These are phyloP conservation scores for Dinomys branickii DNA, from an alignment of 2,113 vertebrate species.

Conservation along the genomic window DNA sequence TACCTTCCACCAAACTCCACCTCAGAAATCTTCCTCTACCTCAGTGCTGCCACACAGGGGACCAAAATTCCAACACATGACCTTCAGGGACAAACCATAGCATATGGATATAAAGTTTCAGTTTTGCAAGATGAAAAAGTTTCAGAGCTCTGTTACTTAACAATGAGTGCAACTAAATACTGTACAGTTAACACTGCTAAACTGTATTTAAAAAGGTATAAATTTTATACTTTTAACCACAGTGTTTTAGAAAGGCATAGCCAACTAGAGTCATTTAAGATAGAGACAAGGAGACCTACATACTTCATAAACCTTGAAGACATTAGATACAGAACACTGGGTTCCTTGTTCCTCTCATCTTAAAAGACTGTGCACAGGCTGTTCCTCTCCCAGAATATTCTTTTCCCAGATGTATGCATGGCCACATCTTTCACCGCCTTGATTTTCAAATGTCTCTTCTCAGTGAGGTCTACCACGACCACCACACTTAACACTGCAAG, in stretches of 20 bases:
- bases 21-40: not conserved
- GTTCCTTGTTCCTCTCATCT: not conserved
- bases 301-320: not conserved
- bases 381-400: not conserved
- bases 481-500: not conserved
- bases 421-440: not conserved
- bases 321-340: not conserved
- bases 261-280: not conserved
- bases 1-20: not conserved
- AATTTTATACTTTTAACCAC: constrained; percentile 11
- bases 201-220: not conserved
- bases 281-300: not conserved
- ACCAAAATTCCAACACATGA: not conserved
- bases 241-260: not conserved
- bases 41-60: not conserved
- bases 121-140: constrained; percentile 27
- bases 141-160: constrained; percentile 1
- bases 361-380: not conserved
- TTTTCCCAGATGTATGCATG: not conserved
- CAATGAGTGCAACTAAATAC: not conserved
- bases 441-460: constrained; percentile 2
- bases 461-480: not conserved
- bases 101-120: not conserved
- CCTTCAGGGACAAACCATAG: not conserved
- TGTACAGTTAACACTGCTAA: not conserved